A percentile compares a stretch with the other conserved stretches of the same genome.
phyloP scores from a whole-genome alignment of 2,113 vertebrate species.

The Hippolais icterina region DNA sequence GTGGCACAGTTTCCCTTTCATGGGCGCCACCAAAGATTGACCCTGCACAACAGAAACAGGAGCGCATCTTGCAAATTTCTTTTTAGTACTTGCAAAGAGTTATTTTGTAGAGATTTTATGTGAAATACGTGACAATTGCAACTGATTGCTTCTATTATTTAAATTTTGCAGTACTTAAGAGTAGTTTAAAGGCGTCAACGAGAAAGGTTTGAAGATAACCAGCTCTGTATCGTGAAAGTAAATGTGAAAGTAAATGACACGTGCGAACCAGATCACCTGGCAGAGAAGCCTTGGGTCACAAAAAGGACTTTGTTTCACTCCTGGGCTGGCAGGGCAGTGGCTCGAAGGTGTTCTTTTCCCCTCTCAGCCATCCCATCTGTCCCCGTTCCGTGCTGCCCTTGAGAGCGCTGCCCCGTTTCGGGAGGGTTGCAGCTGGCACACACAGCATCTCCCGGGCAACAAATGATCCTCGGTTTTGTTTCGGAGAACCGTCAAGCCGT shows the following conservation, averaged over 20 bases:
- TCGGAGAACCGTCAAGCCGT: not conserved
- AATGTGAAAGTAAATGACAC: not conserved
- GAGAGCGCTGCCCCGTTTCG: not conserved
- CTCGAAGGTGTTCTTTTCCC: not conserved
- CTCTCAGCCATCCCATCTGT: accelerated
- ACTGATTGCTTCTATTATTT: not conserved
- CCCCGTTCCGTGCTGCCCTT: not conserved
- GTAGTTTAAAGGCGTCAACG: not conserved
- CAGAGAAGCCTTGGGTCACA: not conserved
- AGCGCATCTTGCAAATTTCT: not conserved
- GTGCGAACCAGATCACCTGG: not conserved
- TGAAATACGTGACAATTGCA: not conserved
- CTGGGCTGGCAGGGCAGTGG: accelerated
- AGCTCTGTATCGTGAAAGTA: not conserved
- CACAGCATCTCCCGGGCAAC: slow-evolving; percentile 22
- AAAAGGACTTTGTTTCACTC: not conserved
- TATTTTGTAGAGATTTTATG: not conserved
- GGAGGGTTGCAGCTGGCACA: not conserved
- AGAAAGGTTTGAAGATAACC: not conserved
- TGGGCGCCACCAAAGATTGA: not conserved
- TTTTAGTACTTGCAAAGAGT: not conserved
- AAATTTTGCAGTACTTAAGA: not conserved
- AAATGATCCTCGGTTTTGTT: not conserved
- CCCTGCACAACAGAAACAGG: not conserved
- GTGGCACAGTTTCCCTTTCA: not conserved